Percentiles rank a stretch among this genome's conserved stretches.
phyloP scores from a whole-genome alignment of 1,140 invertebrate species.

The Frieseomelitta varia region DNA sequence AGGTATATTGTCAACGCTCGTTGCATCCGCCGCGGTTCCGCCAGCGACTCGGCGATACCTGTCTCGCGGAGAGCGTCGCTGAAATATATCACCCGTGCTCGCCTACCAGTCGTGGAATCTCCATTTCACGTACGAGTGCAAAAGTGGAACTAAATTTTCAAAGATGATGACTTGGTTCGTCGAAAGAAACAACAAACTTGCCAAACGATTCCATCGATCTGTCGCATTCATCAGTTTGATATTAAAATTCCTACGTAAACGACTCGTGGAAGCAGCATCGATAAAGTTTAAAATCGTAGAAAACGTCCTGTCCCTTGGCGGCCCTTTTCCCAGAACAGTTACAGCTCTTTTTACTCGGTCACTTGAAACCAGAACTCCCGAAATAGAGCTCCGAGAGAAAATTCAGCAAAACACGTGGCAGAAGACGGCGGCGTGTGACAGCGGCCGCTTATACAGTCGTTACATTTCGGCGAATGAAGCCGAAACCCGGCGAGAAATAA shows the following conservation, averaged over 20 bases:
- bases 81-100: background rate
- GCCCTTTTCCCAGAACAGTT: background rate
- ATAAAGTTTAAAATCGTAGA: background rate
- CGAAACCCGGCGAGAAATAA: slow-evolving; percentile 1
- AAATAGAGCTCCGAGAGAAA: background rate
- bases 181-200: too few relatives aligned
- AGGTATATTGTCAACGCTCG: slow-evolving; percentile 58
- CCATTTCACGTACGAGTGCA: background rate
- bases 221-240: too few relatives aligned
- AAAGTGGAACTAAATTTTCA: too few relatives aligned
- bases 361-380: background rate
- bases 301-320: too few relatives aligned
- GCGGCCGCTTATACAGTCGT: background rate
- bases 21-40: slow-evolving; percentile 39
- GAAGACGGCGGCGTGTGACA: background rate
- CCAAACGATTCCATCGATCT: too few relatives aligned
- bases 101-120: background rate
- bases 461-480: background rate
- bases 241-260: too few relatives aligned
- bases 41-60: background rate
- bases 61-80: background rate
- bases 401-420: background rate
- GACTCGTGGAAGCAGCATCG: background rate
- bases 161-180: too few relatives aligned
- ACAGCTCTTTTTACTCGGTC: background rate